These are phyloP conservation scores for Eremophila alpestris DNA, from an alignment of 2,797 vertebrate genomes.

Conservation along the genomic window DNA sequence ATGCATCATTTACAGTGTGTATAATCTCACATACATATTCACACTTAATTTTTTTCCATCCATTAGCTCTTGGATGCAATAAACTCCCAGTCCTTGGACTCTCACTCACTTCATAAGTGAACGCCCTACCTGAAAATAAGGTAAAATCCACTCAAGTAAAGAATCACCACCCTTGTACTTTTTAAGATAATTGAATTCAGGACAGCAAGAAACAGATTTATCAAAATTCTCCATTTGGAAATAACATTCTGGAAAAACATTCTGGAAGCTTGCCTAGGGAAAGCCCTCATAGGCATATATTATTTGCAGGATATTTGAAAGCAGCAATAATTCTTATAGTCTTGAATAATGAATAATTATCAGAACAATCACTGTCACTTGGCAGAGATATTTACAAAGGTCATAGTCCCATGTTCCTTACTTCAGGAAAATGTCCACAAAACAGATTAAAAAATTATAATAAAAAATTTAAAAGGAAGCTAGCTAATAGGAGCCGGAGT, in stretches of 20 bases:
- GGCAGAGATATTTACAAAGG: slow-evolving; percentile 14
- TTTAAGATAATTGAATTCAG: slow-evolving; percentile 13
- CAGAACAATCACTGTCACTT: slow-evolving; percentile 23
- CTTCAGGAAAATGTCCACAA: background rate
- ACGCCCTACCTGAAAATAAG: slow-evolving; percentile 5
- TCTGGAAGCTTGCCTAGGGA: background rate
- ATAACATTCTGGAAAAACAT: background rate
- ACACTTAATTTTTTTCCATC: background rate
- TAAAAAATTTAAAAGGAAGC: slow-evolving; percentile 1
- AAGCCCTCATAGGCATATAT: background rate
- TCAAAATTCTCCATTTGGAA: background rate
- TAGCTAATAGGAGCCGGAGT: background rate
- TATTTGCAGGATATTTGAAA: slow-evolving; percentile 11
- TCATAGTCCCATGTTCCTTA: background rate
- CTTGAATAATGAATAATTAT: slow-evolving; percentile 33
- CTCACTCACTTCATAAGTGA: background rate
- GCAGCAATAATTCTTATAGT: background rate
- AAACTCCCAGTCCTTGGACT: background rate
- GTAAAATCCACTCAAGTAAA: background rate
- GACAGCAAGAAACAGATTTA: background rate
- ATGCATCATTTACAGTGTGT: slow-evolving; percentile 39
- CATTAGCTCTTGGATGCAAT: background rate
- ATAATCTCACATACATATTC: slow-evolving; percentile 53
- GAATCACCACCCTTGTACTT: background rate
- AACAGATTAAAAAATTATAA: background rate